Conservation (phyloP, 2,113 vertebrate species). For the Zeus faber region DNA sequence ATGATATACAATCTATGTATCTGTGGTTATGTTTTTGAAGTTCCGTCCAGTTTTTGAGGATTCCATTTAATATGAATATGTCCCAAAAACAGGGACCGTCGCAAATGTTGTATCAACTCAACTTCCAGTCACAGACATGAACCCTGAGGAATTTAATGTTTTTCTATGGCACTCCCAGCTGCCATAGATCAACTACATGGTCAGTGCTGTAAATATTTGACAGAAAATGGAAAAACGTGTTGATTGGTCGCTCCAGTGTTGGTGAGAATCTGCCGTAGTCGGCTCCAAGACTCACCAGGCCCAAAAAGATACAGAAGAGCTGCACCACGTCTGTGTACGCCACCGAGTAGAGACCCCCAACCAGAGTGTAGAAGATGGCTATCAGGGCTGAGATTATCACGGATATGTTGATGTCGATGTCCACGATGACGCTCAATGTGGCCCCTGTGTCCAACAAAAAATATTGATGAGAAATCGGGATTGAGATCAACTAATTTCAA, state of each 20-base stretch:
- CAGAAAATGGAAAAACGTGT: not conserved
- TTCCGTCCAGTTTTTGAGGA: too few species aligned
- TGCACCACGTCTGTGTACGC: slow-evolving; percentile 97
- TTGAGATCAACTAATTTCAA: too few species aligned
- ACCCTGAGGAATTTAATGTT: too few species aligned
- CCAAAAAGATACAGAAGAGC: slow-evolving; percentile 95
- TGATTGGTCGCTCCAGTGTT: not conserved
- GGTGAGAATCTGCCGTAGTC: not conserved
- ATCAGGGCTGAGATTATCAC: slow-evolving; percentile 91
- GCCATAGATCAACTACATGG: too few species aligned
- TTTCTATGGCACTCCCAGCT: too few species aligned
- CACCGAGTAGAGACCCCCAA: slow-evolving; percentile 94
- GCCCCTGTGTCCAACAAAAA: slow-evolving; percentile 75
- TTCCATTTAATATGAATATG: too few species aligned
- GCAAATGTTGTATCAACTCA: too few species aligned
- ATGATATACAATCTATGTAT: too few species aligned
- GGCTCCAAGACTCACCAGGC: slow-evolving; percentile 84
- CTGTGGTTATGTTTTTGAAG: not conserved
- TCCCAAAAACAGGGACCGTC: too few species aligned
- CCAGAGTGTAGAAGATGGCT: slow-evolving; percentile 89
- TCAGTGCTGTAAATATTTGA: too few species aligned
- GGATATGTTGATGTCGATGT: slow-evolving; percentile 85
- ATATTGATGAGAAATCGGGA: too few species aligned
- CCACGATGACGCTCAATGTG: slow-evolving; percentile 94
- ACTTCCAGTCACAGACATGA: too few species aligned